These are phyloP conservation scores for Matsumyia berberina DNA, from an alignment of 2,888 invertebrate species.

Conservation along the genomic window DNA sequence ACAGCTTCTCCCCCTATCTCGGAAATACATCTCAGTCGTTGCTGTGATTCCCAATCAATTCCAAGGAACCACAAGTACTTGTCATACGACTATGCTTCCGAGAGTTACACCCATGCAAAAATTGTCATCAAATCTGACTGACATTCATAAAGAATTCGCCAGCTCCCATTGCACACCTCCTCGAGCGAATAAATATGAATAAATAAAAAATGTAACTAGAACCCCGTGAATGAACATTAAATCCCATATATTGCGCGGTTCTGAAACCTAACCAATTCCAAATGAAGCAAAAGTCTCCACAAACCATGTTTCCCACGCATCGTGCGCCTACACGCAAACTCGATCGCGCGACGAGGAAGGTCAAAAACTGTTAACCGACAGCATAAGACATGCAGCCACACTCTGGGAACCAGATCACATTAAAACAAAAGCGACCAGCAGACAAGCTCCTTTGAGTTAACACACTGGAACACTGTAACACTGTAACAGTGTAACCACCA, in stretches of 20 bases:
- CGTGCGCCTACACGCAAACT: conserved; percentile 45
- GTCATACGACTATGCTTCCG: too few relatives aligned
- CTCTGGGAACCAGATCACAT: conserved; percentile 34
- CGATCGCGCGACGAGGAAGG: conserved; percentile 42
- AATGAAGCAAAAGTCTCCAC: conserved; percentile 27
- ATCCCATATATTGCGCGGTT: conserved; percentile 30
- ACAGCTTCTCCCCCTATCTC: too few relatives aligned
- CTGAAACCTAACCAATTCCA: background rate
- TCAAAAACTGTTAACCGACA: conserved; percentile 46
- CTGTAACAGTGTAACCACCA: conserved; percentile 44
- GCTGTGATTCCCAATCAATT: too few relatives aligned
- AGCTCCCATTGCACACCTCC: background rate
- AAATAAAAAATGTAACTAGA: conserved; percentile 37
- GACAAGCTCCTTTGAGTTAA: conserved; percentile 40
- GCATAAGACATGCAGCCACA: conserved; percentile 11
- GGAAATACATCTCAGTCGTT: too few relatives aligned
- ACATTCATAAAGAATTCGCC: background rate
- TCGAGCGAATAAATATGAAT: conserved; percentile 20
- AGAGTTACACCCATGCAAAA: too few relatives aligned
- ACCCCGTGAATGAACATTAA: conserved; percentile 3
- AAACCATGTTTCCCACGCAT: conserved; percentile 59
- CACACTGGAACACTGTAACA: conserved; percentile 49
- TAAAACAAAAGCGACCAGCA: conserved; percentile 31
- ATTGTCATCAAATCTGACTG: too few relatives aligned
- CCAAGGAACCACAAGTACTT: too few relatives aligned